Evolutionary conservation across 2,113 vertebrate genomes (phyloP), one percentile per base, ranked within the genome.

Genomic region (Pao palembangensis): DNA sequence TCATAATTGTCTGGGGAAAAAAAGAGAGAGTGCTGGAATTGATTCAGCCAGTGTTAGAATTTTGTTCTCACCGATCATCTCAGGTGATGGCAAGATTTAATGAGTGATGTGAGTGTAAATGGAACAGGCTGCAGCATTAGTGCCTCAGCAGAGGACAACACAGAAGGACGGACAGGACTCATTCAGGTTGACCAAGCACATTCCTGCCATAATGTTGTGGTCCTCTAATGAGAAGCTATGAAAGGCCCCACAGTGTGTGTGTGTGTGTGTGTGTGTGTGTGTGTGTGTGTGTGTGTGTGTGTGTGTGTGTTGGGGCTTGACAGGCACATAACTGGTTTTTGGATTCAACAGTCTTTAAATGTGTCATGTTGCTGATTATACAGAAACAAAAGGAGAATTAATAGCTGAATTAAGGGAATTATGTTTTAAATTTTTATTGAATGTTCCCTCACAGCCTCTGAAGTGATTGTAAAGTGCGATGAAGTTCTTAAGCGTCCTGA

Each of bases 201-300:
- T 12, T 8, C 34, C 71, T 51, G 49, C 59, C 20, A 14, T 67
- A 64, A 70, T 64, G 68, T 65, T 73, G 71, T 67, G 58, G 15
- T 3, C 44, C 55, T 76, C 61, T 61, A 67, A 79, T 60, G 49
- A 67, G 23, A 69, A 6, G 31, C 69, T 46, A 58, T 86, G 82
- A 86, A 86, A 79, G 84, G 69, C 78, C 6, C 38, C 76, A 83
- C 62, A 82, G 70, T 76, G 60, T 48, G 58, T 3, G 11, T 53
- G 52, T 60, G 54, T 38, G 25, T 63, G 67, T 67, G 70, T 76
- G 57, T 47, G 58, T 3, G 11, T 53, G 54, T 57, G 54, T 42
- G 23, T 63, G 60, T 48, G 58, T 3, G 11, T 53, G 52, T 60
- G 54, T 38, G 25, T 63, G 67, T 77, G 61, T 47, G 60, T 5